These are phyloP conservation scores for Drosophila mojavensis DNA, from an alignment of 1,140 invertebrate genomes.

Conservation along the genomic window DNA sequence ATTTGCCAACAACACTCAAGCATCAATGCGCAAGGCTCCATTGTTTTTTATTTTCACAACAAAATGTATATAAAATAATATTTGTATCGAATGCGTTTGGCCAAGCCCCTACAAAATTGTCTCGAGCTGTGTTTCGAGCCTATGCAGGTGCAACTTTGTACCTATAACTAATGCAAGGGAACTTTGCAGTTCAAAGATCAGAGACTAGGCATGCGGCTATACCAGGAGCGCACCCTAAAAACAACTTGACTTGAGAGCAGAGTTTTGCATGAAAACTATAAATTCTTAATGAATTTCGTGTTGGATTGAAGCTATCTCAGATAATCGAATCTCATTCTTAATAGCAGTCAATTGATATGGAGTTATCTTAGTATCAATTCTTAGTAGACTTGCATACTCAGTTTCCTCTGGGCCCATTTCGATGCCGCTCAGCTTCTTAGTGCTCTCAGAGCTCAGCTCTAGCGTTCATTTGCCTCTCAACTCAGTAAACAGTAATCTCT, in stretches of 20 bases:
- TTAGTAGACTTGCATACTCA: too few relatives aligned
- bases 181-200: conserved; percentile 30
- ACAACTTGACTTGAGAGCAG: neutral
- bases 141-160: conserved; percentile 40
- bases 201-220: neutral
- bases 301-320: too few relatives aligned
- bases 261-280: neutral
- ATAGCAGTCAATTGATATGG: too few relatives aligned
- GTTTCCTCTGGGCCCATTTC: neutral
- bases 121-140: neutral
- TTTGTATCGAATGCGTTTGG: conserved; percentile 32
- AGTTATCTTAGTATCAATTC: too few relatives aligned
- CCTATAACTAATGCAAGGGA: conserved; percentile 9
- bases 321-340: too few relatives aligned
- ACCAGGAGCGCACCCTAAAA: conserved; percentile 7
- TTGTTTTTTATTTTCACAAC: conserved; percentile 2
- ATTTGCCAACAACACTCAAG: conserved; percentile 16
- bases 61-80: neutral
- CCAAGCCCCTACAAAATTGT: conserved; percentile 26
- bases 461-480: conserved; percentile 1
- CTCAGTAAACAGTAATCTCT: conserved; percentile 19
- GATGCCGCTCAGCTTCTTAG: neutral
- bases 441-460: too few relatives aligned
- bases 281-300: too few relatives aligned
- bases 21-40: conserved; percentile 7